Evolutionary conservation across 2,797 vertebrate species (phyloP).

Genomic region (Pampus argenteus): DNA sequence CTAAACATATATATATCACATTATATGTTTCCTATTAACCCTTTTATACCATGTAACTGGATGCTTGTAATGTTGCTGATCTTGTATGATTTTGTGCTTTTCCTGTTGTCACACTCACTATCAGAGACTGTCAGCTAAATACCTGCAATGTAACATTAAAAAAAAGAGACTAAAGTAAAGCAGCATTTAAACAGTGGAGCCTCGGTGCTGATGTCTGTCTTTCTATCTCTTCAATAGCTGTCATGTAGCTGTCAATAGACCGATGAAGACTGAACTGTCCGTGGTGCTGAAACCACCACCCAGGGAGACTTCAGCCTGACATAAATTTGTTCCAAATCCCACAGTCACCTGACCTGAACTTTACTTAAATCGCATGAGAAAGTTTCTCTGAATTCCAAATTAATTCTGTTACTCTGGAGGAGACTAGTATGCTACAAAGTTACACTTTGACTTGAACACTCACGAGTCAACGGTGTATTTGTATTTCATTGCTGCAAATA

Average conservation of each 20-base stretch:
- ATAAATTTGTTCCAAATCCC: neutral
- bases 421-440: neutral
- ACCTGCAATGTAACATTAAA: neutral
- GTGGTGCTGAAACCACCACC: conserved; percentile 77
- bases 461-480: neutral
- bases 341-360: neutral
- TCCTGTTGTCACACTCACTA: neutral
- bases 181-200: neutral
- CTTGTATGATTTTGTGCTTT: neutral
- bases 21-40: neutral
- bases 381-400: neutral
- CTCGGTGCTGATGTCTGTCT: neutral
- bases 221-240: conserved; percentile 40
- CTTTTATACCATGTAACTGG: neutral
- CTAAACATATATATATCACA: conserved; percentile 5
- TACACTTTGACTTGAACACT: conserved; percentile 3
- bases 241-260: conserved; percentile 70
- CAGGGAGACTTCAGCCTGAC: conserved; percentile 27
- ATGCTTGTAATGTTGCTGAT: neutral
- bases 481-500: neutral
- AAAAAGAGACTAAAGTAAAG: conserved; percentile 1
- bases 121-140: neutral
- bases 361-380: neutral
- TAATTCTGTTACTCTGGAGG: neutral
- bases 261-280: conserved; percentile 76